phyloP scores from a whole-genome alignment of 1,140 invertebrate genomes.

The Hycleus cichorii region DNA sequence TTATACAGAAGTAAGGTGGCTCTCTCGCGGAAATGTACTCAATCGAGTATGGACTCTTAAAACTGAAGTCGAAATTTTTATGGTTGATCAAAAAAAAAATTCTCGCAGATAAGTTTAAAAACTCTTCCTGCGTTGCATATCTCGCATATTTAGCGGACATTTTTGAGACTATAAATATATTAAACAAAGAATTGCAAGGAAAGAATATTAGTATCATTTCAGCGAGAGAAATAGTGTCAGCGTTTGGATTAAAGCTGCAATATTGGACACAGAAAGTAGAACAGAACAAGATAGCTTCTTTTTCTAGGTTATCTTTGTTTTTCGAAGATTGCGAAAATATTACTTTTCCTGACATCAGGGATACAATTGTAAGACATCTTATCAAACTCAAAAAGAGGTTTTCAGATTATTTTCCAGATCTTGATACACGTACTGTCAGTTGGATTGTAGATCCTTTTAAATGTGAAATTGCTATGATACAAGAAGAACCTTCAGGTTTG shows the following conservation, averaged over 20 bases:
- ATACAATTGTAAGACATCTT: conserved; percentile 18
- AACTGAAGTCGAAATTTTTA: conserved; percentile 16
- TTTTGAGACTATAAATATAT: neutral
- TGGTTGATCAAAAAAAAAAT: conserved; percentile 24
- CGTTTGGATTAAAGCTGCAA: conserved; percentile 7
- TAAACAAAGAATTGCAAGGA: conserved; percentile 5
- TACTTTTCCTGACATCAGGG: conserved; percentile 18
- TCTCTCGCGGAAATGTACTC: conserved; percentile 27
- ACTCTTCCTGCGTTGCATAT: too few species aligned
- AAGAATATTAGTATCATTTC: conserved; percentile 14
- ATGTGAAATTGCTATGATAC: conserved; percentile 22
- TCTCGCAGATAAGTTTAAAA: conserved; percentile 26
- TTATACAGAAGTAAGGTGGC: conserved; percentile 30
- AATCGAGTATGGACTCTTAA: conserved; percentile 6
- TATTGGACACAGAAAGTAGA: conserved; percentile 16
- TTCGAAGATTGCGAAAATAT: conserved; percentile 16
- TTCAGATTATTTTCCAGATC: conserved; percentile 20
- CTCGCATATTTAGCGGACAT: too few species aligned
- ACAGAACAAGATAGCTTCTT: conserved; percentile 23
- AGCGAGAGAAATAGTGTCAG: conserved; percentile 4
- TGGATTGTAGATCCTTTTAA: conserved; percentile 21
- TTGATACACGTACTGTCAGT: conserved; percentile 21
- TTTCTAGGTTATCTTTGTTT: conserved; percentile 24
- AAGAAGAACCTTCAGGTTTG: conserved; percentile 23
- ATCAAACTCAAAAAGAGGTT: conserved; percentile 19